Percentiles rank a stretch among this genome's conserved stretches.
Evolutionary conservation across 2,797 vertebrate genomes (phyloP).

Genomic region (Helostoma temminkii): DNA sequence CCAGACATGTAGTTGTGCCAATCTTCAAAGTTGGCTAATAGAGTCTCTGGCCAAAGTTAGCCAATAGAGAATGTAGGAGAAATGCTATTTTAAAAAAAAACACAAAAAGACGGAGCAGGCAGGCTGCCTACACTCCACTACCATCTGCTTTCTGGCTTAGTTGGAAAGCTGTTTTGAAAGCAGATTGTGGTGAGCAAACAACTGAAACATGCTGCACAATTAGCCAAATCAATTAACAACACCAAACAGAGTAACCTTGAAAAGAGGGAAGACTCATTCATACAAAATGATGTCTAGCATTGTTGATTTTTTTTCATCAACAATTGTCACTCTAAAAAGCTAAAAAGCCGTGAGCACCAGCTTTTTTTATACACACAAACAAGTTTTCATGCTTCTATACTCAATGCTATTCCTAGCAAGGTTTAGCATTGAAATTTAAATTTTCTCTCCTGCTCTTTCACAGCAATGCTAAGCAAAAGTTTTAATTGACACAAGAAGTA

Average conservation of each 20-base stretch:
- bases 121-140: constrained; percentile 32
- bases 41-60: constrained; percentile 1
- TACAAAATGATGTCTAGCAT: constrained; percentile 28
- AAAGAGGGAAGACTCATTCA: constrained; percentile 7
- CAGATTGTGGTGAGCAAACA: constrained; percentile 57
- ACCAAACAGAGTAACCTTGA: constrained; percentile 39
- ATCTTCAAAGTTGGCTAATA: neutral
- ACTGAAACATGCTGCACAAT: constrained; percentile 63
- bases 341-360: constrained; percentile 34
- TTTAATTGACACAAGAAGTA: constrained; percentile 1
- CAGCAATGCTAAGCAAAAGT: neutral
- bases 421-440: constrained; percentile 54
- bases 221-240: constrained; percentile 54
- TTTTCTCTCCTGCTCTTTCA: constrained; percentile 10
- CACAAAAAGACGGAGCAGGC: constrained; percentile 33
- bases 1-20: neutral
- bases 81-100: neutral
- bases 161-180: constrained; percentile 45
- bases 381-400: constrained; percentile 46
- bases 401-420: constrained; percentile 40
- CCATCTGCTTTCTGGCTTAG: constrained; percentile 57
- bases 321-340: constrained; percentile 44
- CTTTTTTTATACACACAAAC: constrained; percentile 29
- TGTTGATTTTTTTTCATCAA: constrained; percentile 67
- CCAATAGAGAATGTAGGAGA: neutral